These are phyloP conservation scores for Limosa lapponica DNA, from an alignment of 2,797 vertebrate genomes.

Conservation along the genomic window DNA sequence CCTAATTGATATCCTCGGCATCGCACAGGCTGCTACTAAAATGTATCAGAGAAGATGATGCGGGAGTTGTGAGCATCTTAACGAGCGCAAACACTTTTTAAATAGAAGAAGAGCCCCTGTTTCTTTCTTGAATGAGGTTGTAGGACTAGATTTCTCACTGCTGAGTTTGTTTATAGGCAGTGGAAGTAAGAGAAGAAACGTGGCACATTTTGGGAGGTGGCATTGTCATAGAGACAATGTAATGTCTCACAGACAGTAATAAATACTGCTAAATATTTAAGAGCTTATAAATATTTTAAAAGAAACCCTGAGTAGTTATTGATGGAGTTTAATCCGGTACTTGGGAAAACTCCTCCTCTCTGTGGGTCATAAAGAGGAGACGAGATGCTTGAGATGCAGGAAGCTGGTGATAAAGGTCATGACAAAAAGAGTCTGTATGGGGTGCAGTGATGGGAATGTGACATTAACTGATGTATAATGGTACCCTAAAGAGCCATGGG, in stretches of 20 bases:
- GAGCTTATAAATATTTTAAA: constrained; percentile 60
- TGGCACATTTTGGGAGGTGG: background rate
- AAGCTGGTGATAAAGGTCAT: background rate
- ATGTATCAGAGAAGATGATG: background rate
- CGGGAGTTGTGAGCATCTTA: background rate
- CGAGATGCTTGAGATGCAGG: background rate
- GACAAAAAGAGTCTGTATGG: background rate
- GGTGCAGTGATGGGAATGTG: background rate
- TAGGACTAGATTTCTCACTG: constrained; percentile 30
- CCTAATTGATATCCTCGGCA: background rate
- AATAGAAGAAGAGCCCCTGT: background rate
- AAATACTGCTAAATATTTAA: constrained; percentile 67
- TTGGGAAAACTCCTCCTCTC: background rate
- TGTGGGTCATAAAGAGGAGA: background rate
- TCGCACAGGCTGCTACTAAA: background rate
- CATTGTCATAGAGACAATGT: constrained; percentile 22
- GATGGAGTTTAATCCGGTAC: constrained; percentile 12
- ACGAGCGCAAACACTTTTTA: background rate
- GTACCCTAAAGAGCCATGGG: background rate
- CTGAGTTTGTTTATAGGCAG: background rate
- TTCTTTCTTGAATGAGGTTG: constrained; percentile 36
- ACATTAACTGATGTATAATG: background rate
- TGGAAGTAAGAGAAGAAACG: background rate
- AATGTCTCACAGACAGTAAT: background rate
- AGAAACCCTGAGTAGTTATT: constrained; percentile 19